Conservation (phyloP, 2,888 invertebrate species). For the Lepidochitona cinerea region DNA sequence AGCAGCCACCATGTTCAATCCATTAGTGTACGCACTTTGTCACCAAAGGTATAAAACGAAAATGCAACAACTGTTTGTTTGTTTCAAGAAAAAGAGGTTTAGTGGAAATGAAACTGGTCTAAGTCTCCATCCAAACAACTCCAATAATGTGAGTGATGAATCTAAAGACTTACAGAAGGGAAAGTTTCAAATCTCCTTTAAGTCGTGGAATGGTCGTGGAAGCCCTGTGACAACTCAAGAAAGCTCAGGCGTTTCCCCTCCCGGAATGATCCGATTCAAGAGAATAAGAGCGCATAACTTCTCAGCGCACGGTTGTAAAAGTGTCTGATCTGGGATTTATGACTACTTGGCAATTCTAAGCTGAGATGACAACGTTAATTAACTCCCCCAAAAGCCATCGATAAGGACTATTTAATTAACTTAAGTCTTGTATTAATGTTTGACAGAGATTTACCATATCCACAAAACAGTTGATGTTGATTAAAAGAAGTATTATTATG, state of each 20-base stretch:
- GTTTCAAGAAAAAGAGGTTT: background rate
- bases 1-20: slow-evolving; percentile 75
- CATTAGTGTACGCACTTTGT: slow-evolving; percentile 69
- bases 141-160: background rate
- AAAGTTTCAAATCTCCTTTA: background rate
- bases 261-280: background rate
- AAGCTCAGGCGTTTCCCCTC: too few species aligned
- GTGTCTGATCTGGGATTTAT: too few species aligned
- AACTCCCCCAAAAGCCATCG: too few species aligned
- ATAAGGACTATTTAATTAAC: too few species aligned
- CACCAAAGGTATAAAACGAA: slow-evolving; percentile 19
- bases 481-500: too few species aligned
- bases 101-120: background rate
- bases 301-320: background rate
- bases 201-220: background rate
- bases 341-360: too few species aligned
- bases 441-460: too few species aligned
- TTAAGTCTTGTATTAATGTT: too few species aligned
- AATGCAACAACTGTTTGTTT: background rate
- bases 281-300: background rate
- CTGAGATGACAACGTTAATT: too few species aligned
- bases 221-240: background rate
- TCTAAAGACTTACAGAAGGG: background rate
- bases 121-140: background rate
- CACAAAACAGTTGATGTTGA: too few species aligned